Evolutionary conservation across 1,140 invertebrate species (phyloP), one percentile per base, ranked within the genome.

Genomic region (Psilanteris sp.): DNA sequence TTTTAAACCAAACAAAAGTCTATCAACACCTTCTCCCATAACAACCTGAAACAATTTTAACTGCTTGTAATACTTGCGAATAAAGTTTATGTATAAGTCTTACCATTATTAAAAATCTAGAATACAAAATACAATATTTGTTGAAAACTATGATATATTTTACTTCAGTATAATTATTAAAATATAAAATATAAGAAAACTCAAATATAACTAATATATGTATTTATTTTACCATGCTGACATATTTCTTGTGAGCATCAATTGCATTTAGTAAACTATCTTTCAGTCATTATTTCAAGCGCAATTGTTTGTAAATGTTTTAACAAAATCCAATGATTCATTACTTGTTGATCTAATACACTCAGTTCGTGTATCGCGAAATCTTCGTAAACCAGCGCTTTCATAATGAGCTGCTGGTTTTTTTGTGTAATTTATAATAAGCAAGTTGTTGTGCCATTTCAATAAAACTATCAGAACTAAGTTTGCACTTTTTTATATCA

Each of bases 401-500:
- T 98, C 96, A 87, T 97, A 98, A 83, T 96, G 95, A 0, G 94
- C 93, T 34, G 92, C 93, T 3, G 94, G 92, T 50, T 90, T 89
- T n/a, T 9, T 91, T 90, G 81, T 97, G 93, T 27, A 96, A 79
- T 83, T 94, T 96, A 64, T 73, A 86, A 87, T 94, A 97, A 2
- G 96, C 94, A 37, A 94, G 91, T 85, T 98, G 96, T 81, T 98
- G 92, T 0, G 96, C 96, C 88, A 98, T 94, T 90, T 99, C 97
- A 64, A 98, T 92, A 83, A 93, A 97, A 85, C 95, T 96, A 80
- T 98, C 96, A 0, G 96, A 96, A 84, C 96, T 96, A 11, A 97
- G 78, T 80, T 93, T 93, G 50, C 93, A 91, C n/a, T 91, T 90
- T 83, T 96, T 96, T 6, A 97, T 92, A 66, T 93, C 94, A 50